Percentiles rank a stretch among this genome's conserved stretches.
Conservation (phyloP, 2,113 vertebrate species). For the Raja brachyura region DNA sequence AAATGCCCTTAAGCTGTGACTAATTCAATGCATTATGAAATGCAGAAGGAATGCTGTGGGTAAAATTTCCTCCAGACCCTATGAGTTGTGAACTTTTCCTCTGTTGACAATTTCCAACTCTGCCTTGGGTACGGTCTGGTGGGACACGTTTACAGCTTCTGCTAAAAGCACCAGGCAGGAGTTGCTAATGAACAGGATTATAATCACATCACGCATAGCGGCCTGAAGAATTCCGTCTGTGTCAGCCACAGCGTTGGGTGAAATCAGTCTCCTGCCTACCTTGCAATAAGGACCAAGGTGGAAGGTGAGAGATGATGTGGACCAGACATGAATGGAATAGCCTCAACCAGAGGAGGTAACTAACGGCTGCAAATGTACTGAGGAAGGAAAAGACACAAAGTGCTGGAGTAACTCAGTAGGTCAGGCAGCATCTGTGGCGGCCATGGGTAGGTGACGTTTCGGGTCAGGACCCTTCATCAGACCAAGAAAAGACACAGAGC, state of each 20-base stretch:
- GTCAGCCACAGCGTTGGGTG: not conserved
- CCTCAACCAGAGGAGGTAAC: not conserved
- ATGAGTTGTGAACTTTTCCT: not conserved
- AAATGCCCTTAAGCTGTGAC: not conserved
- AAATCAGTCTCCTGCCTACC: not conserved
- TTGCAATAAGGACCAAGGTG: not conserved
- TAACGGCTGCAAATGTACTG: too few relatives aligned
- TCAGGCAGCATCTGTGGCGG: too few relatives aligned
- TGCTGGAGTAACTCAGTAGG: too few relatives aligned
- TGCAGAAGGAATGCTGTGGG: conserved; percentile 6
- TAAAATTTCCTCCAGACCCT: not conserved
- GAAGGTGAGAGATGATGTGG: not conserved
- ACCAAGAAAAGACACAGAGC: too few relatives aligned
- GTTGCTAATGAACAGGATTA: not conserved
- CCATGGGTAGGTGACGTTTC: too few relatives aligned
- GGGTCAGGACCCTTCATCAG: too few relatives aligned
- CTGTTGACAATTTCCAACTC: not conserved
- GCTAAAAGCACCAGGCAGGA: not conserved
- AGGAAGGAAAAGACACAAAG: too few relatives aligned
- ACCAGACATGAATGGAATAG: not conserved
- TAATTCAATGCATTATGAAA: conserved; percentile 19
- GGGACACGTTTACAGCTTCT: not conserved
- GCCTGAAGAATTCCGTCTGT: not conserved
- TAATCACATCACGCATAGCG: not conserved
- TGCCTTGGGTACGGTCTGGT: not conserved